These are phyloP conservation scores for Xestia ashworthii DNA, from an alignment of 2,888 invertebrate species.

Conservation along the genomic window DNA sequence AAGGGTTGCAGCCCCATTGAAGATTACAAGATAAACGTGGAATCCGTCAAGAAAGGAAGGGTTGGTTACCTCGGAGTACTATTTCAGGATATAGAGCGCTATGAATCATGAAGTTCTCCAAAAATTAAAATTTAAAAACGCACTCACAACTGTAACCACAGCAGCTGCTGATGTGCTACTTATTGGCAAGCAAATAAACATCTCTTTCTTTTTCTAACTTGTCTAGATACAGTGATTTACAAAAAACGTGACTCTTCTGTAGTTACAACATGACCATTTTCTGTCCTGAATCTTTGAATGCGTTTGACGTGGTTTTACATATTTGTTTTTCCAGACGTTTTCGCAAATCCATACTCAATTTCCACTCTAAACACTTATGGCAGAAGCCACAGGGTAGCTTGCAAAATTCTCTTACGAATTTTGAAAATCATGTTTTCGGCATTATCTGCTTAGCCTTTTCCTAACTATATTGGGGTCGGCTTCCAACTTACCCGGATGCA, in stretches of 20 bases:
- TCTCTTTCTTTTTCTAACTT: not conserved
- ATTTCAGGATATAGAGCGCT: constrained; percentile 26
- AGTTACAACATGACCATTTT: not conserved
- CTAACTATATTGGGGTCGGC: too few relatives aligned
- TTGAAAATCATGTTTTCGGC: too few relatives aligned
- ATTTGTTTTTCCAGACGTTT: not conserved
- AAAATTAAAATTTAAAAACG: not conserved
- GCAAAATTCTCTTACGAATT: too few relatives aligned
- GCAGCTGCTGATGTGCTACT: not conserved
- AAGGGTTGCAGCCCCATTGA: constrained; percentile 72
- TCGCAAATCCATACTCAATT: not conserved
- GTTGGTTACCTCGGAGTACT: constrained; percentile 34
- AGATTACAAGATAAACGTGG: constrained; percentile 78
- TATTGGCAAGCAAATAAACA: not conserved
- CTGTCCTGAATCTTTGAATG: not conserved
- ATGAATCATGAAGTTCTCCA: not conserved
- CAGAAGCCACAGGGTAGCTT: too few relatives aligned
- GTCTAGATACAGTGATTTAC: not conserved
- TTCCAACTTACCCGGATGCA: too few relatives aligned
- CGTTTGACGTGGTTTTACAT: not conserved
- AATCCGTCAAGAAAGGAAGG: constrained; percentile 80
- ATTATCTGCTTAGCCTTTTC: too few relatives aligned
- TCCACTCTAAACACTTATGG: not conserved
- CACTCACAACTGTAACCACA: too few relatives aligned
- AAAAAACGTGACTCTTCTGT: not conserved